phyloP scores from a whole-genome alignment of 2,888 invertebrate genomes.

The Meteorus colon region DNA sequence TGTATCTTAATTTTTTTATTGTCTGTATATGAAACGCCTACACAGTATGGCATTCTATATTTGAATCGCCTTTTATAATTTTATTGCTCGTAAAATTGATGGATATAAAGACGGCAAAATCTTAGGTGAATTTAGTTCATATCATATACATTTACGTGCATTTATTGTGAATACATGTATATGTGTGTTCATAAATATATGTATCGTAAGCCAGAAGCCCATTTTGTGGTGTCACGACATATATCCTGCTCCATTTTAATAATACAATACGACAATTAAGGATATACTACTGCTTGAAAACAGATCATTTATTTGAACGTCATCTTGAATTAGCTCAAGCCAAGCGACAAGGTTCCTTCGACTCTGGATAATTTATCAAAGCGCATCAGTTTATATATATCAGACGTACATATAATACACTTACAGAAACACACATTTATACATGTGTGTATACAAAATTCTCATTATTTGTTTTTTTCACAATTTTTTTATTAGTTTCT shows the following conservation, averaged over 20 bases:
- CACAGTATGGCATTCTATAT: neutral
- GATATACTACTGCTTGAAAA: constrained; percentile 8
- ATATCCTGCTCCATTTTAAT: constrained; percentile 18
- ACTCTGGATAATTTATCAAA: constrained; percentile 65
- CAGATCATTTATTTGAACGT: constrained; percentile 61
- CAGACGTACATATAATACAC: neutral
- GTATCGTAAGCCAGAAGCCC: neutral
- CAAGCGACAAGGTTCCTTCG: constrained; percentile 36
- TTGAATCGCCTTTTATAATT: constrained; percentile 8
- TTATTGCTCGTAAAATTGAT: constrained; percentile 11
- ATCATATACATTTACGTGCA: neutral
- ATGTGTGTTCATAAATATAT: neutral
- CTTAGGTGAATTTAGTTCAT: neutral
- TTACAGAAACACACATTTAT: constrained; percentile 24
- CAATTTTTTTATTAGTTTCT: neutral
- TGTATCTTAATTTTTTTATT: constrained; percentile 1
- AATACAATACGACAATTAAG: constrained; percentile 38
- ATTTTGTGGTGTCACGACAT: constrained; percentile 9
- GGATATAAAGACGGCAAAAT: neutral
- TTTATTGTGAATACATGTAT: neutral
- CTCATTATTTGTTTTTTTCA: constrained; percentile 11
- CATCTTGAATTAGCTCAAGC: constrained; percentile 59
- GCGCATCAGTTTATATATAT: constrained; percentile 60
- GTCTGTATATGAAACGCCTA: constrained; percentile 12
- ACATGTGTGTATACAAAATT: neutral